Percentiles rank a stretch among this genome's conserved stretches.
Conservation (phyloP, 2,888 invertebrate species). For the Busseola fusca region DNA sequence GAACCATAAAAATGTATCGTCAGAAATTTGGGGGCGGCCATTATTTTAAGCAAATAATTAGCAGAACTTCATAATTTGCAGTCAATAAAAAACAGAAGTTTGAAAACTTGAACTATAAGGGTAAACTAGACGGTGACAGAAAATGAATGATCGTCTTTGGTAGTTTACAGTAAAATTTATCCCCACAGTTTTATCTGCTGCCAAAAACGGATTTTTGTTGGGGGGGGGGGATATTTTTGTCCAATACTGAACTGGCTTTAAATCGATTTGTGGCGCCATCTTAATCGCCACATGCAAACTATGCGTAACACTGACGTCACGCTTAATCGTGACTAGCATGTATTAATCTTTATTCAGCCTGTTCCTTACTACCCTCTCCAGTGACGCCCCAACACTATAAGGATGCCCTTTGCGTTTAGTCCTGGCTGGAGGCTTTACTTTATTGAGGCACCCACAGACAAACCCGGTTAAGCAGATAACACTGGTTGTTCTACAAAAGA, state of each 20-base stretch:
- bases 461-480: too few species aligned
- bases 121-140: conserved; percentile 11
- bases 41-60: conserved; percentile 58
- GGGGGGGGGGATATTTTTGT: too few species aligned
- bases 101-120: conserved; percentile 42
- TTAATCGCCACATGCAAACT: neutral
- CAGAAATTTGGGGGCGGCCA: conserved; percentile 30
- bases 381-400: too few species aligned
- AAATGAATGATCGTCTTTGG: conserved; percentile 17
- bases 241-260: neutral
- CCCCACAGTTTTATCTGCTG: neutral
- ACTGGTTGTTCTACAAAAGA: too few species aligned
- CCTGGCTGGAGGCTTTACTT: too few species aligned
- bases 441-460: too few species aligned
- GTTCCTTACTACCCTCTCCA: too few species aligned
- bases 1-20: conserved; percentile 54
- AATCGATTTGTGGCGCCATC: neutral
- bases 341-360: too few species aligned
- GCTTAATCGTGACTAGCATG: too few species aligned
- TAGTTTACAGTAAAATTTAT: neutral
- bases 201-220: too few species aligned
- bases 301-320: too few species aligned
- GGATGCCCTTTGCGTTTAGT: too few species aligned
- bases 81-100: conserved; percentile 65
- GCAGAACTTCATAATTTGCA: conserved; percentile 58